Evolutionary conservation across 2,113 vertebrate species (phyloP), one percentile per base, ranked within the genome.

Genomic region (Chaetura pelagica): DNA sequence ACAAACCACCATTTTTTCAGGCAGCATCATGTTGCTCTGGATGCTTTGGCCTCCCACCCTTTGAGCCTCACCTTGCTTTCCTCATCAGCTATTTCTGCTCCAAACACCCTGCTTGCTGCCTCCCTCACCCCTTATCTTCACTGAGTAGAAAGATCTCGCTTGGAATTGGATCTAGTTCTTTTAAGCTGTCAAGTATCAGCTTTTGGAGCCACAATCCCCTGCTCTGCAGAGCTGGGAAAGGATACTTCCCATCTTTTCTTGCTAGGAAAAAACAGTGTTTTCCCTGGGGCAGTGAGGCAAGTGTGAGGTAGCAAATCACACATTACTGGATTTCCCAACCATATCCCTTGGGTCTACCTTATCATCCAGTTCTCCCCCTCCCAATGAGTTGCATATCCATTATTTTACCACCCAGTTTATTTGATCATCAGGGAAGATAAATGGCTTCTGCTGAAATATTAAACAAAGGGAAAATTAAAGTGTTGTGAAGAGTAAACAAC

Each of bases 381-480:
- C 66, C 84, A 40, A 2, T 13, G 80, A 97, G 63, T 96, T 46
- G 73, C 89, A 90, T 75, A 93, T 96, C 96, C 76, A 63, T 64
- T 85, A 20, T 93, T 96, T 97, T 94, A 94, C 93, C 96, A 93
- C 95, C 90, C 86, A 91, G 96, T 88, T 93, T 95, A 97, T 97
- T 97, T 97, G 94, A 96, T 97, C 95, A 62, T 89, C 22, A 16
- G 54, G 79, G 87, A 97, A 98, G 97, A 98, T 96, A 97, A 97
- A 97, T 97, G 96, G 68, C 69, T 97, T 90, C 78, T 94, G 91
- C 96, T 97, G 96, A 95, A 96, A 96, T 94, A 97, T 96, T 97
- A 98, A 98, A 98, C 97, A 98, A 95, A 91, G 59, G 94, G 84
- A 85, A 92, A 96, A 94, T 84, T 71, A 87, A 95, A 93, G 82